Evolutionary conservation across 1,140 invertebrate genomes (phyloP), one percentile per base, ranked within the genome.

Genomic region (Anthonomus grandis): DNA sequence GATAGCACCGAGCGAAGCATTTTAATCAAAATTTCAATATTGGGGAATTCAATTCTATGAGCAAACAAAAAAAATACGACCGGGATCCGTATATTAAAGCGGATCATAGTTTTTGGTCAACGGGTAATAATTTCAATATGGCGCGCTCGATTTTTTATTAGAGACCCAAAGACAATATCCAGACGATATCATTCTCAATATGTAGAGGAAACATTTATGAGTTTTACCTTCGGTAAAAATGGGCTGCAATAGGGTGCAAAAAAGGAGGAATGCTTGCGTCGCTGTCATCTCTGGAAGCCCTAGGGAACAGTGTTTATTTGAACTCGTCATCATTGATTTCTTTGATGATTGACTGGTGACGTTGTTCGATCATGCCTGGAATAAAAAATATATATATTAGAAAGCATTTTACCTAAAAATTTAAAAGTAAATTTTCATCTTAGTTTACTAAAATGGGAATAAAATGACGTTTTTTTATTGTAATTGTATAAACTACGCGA

Each of bases 191-290:
- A 52, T 58, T 58, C 47, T 38, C 56, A 49, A 58, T 58, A 58
- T 58, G 49, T 58, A 58, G 25, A 58, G 56, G 47, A 51, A 58
- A 58, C 56, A 58, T 52, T 58, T 58, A 58, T 58, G 49, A 51
- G 56, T 24, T 53, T 57, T 64, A 67, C 65, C 65, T 67, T 62
- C 58, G 31, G 64, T 59, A 59, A 67, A 54, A 59, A 65, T 65
- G 53, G 60, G 61, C 57, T 65, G 65, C 61, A 67, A 62, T 53
- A 67, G 59, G 60, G 64, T 65, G 64, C 64, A 67, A 64, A 67
- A 64, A 64, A 65, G 63, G 52, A 67, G 64, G 63, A 63, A 62
- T 62, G 62, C 64, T 65, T 64, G 62, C 60, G 64, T 64, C 44
- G 64, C 62, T 66, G 59, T 68, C 64, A 68, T 68, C 60, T 63